Evolutionary conservation across 1,140 invertebrate species (phyloP), one percentile per base, ranked within the genome.

Genomic region (Drosophila varians): DNA sequence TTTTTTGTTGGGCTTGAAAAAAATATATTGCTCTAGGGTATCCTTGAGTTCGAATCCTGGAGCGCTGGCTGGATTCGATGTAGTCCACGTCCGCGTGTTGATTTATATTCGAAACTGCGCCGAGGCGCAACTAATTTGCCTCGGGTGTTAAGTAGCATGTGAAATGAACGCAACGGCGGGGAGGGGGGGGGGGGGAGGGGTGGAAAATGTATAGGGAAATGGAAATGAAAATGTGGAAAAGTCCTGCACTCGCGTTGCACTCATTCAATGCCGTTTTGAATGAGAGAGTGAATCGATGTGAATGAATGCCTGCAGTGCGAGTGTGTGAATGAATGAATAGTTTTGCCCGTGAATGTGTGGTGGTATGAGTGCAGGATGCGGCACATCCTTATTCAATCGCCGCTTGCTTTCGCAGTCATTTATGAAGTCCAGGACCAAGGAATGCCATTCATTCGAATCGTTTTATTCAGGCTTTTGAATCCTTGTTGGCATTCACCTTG

Each of bases 101-200:
- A 86, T 86, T 86, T 84, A 84, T 86, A 61, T 71, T 70, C 62
- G 64, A 77, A 83, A 65, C 74, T 70, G 74, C 60, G 77, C 65
- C 52, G 70, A 74, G 79, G 78, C 80, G 80, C 80, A 86, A 74
- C 80, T 86, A 86, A 86, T 86, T 86, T 87, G 82, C 82, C 72
- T 54, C 82, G 76, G 74, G 80, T 87, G 80, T 74, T 86, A 86
- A 86, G 80, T 80, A 80, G 82, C 82, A 74, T 74, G 71, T 56
- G 70, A 74, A 74, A 58, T 58, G 70, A 70, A 70, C 45, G 38
- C 38, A 40, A 18, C 14, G 7, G 28, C 28, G 28, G 28, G 55
- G 9, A 14, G n/a, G 28, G 28, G 55, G 9, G 11, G 7, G 28
- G 2, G 28, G 28, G 55, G 9, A 14, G n/a, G n/a, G n/a, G n/a